Conservation (phyloP, 2,113 vertebrate genomes). For the Gambusia holbrooki region DNA sequence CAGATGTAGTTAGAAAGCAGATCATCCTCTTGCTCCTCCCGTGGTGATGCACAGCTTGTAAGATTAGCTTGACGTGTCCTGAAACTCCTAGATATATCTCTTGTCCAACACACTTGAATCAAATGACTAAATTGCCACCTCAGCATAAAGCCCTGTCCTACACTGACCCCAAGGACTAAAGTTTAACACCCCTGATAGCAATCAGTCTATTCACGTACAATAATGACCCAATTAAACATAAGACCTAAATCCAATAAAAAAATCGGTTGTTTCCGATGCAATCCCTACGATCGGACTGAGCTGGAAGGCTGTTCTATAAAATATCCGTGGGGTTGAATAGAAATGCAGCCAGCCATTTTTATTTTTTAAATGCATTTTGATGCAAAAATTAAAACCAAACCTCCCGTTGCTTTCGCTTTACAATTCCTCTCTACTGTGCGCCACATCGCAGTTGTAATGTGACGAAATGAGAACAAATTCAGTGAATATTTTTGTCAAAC, state of each 20-base stretch:
- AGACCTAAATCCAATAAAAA: neutral
- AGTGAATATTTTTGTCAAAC: neutral
- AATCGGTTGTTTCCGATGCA: neutral
- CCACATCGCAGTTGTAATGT: neutral
- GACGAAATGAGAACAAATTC: too few species aligned
- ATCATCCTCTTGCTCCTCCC: neutral
- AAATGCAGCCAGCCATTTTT: neutral
- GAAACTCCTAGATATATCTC: neutral
- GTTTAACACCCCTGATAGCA: too few species aligned
- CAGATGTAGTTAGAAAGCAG: too few species aligned
- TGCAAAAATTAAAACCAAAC: neutral
- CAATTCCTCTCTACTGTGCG: neutral
- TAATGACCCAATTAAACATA: neutral
- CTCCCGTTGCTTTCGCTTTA: neutral
- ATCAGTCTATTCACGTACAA: neutral
- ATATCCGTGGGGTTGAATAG: neutral
- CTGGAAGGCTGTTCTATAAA: neutral
- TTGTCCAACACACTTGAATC: neutral
- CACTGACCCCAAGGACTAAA: neutral
- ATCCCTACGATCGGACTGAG: neutral
- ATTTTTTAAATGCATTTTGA: neutral
- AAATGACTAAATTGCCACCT: neutral
- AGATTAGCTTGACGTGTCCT: neutral
- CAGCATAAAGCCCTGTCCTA: neutral
- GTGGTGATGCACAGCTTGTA: neutral